Evolutionary conservation across 2,113 vertebrate species (phyloP).

Genomic region (Nestor notabilis): DNA sequence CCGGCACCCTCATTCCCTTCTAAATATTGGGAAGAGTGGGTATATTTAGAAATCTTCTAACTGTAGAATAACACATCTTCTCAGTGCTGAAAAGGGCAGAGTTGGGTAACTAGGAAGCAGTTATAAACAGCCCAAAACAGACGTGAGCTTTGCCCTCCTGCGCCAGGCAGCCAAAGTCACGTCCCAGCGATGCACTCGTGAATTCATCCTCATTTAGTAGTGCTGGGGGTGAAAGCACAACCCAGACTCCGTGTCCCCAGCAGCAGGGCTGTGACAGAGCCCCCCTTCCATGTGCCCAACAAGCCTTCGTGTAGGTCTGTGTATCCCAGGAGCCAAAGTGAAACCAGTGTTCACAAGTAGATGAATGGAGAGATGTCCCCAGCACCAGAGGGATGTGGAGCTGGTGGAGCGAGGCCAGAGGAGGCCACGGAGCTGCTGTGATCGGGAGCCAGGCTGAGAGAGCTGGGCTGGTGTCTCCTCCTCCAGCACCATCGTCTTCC

Average conservation of each 20-base stretch:
- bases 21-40: not conserved
- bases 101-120: conserved; percentile 45
- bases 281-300: not conserved
- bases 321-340: not conserved
- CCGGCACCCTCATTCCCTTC: not conserved
- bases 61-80: not conserved
- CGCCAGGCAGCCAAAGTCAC: not conserved
- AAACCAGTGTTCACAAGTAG: not conserved
- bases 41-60: not conserved
- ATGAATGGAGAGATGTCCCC: not conserved
- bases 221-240: not conserved
- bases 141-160: not conserved
- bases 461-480: not conserved
- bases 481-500: not conserved
- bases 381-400: not conserved
- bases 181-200: not conserved
- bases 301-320: not conserved
- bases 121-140: conserved; percentile 68
- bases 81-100: conserved; percentile 19
- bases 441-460: not conserved
- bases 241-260: not conserved
- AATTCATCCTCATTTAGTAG: not conserved
- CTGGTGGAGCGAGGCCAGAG: not conserved
- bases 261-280: not conserved
- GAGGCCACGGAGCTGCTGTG: not conserved